Percentiles rank a stretch among this genome's conserved stretches.
These are phyloP conservation scores for Chromobotia macracanthus DNA, from an alignment of 2,797 vertebrate species.

Conservation along the genomic window DNA sequence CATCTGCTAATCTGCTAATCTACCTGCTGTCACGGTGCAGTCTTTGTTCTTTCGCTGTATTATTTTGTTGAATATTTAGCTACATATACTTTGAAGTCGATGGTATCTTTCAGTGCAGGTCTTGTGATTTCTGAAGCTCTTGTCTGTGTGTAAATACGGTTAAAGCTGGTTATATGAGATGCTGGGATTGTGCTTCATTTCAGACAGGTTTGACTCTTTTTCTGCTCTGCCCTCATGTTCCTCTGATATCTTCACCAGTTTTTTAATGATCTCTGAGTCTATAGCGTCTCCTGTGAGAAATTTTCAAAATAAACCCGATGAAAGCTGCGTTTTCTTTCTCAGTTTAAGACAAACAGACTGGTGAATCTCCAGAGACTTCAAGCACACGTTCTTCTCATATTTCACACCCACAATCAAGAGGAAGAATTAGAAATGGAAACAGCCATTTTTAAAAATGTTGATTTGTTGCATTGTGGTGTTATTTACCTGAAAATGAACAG, in stretches of 20 bases:
- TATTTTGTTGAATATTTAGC: slow-evolving; percentile 30
- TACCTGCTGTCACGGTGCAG: slow-evolving; percentile 20
- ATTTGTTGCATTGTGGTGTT: too few species aligned
- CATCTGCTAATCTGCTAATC: slow-evolving; percentile 32
- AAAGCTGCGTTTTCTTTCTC: not conserved
- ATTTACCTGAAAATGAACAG: too few species aligned
- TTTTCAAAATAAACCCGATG: slow-evolving; percentile 28
- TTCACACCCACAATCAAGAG: not conserved
- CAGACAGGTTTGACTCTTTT: not conserved
- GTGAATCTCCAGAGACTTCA: not conserved
- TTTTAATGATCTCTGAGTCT: slow-evolving; percentile 40
- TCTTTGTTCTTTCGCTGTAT: slow-evolving; percentile 20
- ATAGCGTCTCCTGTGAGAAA: not conserved
- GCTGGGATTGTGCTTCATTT: slow-evolving; percentile 5
- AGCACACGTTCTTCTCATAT: not conserved
- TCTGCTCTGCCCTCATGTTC: slow-evolving; percentile 10
- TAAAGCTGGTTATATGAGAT: slow-evolving; percentile 31
- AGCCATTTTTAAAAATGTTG: not conserved
- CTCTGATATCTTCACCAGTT: slow-evolving; percentile 27
- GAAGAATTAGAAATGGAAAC: not conserved
- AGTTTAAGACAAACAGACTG: not conserved
- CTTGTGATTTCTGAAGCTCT: slow-evolving; percentile 18
- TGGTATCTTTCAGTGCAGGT: slow-evolving; percentile 18
- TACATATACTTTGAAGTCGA: slow-evolving; percentile 18
- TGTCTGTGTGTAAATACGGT: slow-evolving; percentile 25